phyloP scores from a whole-genome alignment of 2,113 vertebrate genomes.

The Equus quagga region DNA sequence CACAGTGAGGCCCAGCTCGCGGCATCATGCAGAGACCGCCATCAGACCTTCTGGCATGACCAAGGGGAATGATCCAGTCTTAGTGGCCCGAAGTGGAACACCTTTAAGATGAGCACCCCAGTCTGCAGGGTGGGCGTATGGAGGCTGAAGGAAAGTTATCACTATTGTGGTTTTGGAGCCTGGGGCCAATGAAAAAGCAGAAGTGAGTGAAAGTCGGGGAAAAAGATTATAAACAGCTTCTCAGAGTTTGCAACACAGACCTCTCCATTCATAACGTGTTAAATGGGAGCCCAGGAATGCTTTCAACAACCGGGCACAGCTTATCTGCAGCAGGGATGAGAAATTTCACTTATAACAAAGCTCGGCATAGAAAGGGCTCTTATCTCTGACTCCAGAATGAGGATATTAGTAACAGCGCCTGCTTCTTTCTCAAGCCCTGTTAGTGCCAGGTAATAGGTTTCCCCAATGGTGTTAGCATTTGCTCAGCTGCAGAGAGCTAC shows the following conservation, averaged over 20 bases:
- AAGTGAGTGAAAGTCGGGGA: neutral
- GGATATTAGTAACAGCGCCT: conserved; percentile 82
- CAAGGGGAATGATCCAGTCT: accelerated
- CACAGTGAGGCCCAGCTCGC: accelerated
- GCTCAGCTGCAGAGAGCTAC: conserved; percentile 55
- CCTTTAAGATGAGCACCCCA: neutral
- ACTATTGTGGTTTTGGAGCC: neutral
- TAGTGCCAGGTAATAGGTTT: conserved; percentile 83
- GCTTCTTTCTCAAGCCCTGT: conserved; percentile 82
- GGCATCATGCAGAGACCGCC: neutral
- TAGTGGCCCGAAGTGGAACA: accelerated
- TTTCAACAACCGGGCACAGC: conserved; percentile 77
- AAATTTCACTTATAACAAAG: conserved; percentile 84
- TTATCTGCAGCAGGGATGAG: conserved; percentile 80
- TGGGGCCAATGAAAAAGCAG: neutral
- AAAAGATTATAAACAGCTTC: neutral
- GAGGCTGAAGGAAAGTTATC: neutral
- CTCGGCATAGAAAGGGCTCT: conserved; percentile 80
- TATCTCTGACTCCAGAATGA: conserved; percentile 84
- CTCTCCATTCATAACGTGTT: conserved; percentile 73
- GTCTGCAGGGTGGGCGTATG: accelerated
- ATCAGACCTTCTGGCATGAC: too few species aligned
- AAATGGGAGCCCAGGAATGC: conserved; percentile 64
- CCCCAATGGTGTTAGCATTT: conserved; percentile 57
- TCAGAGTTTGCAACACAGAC: conserved; percentile 5